phyloP scores from a whole-genome alignment of 2,888 invertebrate genomes.

The Peribatodes rhomboidaria region DNA sequence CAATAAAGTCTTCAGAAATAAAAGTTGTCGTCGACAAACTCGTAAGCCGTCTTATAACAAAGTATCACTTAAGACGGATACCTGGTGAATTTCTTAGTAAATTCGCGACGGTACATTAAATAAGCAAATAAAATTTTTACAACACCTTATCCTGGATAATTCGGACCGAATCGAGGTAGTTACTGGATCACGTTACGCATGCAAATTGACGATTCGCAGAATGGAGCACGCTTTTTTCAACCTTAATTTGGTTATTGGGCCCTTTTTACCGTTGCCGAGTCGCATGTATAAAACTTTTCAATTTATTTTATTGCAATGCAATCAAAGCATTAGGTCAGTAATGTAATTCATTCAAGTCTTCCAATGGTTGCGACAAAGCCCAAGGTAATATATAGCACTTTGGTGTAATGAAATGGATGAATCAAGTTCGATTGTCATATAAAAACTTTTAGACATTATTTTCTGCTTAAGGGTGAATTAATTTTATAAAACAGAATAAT shows the following conservation, averaged over 20 bases:
- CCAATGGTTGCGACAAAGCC: constrained; percentile 35
- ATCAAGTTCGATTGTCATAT: constrained; percentile 52
- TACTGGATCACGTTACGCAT: constrained; percentile 71
- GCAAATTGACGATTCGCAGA: constrained; percentile 69
- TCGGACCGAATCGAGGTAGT: constrained; percentile 65
- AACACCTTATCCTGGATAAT: constrained; percentile 68
- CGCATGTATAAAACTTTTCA: constrained; percentile 51
- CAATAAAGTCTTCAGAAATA: constrained; percentile 33
- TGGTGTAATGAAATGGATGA: constrained; percentile 32
- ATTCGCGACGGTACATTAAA: constrained; percentile 49
- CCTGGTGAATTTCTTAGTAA: constrained; percentile 27
- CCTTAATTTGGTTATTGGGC: constrained; percentile 68
- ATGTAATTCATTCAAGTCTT: constrained; percentile 43
- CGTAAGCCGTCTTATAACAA: constrained; percentile 26
- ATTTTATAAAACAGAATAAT: neutral
- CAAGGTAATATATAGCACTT: constrained; percentile 32
- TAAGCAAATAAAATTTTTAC: constrained; percentile 63
- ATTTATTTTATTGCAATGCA: constrained; percentile 49
- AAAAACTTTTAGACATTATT: constrained; percentile 22
- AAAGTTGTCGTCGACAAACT: constrained; percentile 35
- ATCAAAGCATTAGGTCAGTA: constrained; percentile 46
- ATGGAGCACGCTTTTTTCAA: constrained; percentile 58
- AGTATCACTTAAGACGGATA: constrained; percentile 26
- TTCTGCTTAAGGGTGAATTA: neutral
- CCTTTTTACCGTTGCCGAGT: constrained; percentile 59